Evolutionary conservation across 2,888 invertebrate genomes (phyloP), one percentile per base, ranked within the genome.

Genomic region (Drosophila ezoana): DNA sequence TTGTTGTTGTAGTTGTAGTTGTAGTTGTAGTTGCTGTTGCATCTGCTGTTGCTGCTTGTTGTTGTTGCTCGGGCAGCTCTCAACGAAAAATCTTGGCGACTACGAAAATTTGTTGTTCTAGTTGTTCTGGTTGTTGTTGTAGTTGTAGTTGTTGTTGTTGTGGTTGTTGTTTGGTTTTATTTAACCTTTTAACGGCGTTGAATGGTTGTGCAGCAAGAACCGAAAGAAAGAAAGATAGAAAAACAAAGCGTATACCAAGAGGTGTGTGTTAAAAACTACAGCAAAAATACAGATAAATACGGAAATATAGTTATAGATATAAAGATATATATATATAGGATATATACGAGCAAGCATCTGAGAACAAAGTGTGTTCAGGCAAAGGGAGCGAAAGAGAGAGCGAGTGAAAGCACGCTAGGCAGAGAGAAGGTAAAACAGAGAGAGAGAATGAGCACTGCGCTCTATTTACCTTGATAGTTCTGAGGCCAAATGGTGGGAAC

Each of bases 401-500:
- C 33, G 32, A 71, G 13, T 37, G 32, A 37, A 43, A 49, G 37
- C 51, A 38, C 60, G 41, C 20, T 14, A 35, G 20, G 1, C 20
- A 37, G 37, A 40, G 40, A 32, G 14, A 41, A 40, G 62, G 54
- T 58, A 37, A 51, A 14, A n/a, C n/a, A 40, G n/a, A 32, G 18
- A 8, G 13, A 38, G 20, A 52, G 13, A 28, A 20, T 8, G 32
- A 47, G 18, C 45, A 38, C 45, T 47, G 57, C 79, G 8, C 49
- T 75, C 69, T 62, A 79, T 59, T 92, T 91, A 92, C 93, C 92
- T 93, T 92, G 92, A 90, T 92, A 92, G 86, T 92, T 92, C 86
- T 92, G 92, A 87, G 93, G 93, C 92, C 92, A 92, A 89, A 92
- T 92, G 90, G 92, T 91, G 90, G 92, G 92, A 85, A 92, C 93